These are phyloP conservation scores for Lordiphosa collinella DNA, from an alignment of 1,140 invertebrate genomes.

Conservation along the genomic window DNA sequence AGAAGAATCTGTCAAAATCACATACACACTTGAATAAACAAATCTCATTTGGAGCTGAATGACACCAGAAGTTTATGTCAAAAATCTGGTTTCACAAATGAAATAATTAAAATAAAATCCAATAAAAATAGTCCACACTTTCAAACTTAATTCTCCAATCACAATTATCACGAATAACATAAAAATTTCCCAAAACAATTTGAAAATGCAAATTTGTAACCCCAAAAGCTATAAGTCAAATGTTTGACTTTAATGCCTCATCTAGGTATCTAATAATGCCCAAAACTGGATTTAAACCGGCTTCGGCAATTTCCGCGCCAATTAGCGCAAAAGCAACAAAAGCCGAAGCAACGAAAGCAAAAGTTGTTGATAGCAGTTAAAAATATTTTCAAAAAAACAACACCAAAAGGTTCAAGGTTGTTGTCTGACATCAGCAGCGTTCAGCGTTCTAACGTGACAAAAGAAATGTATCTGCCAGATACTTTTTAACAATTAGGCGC, in stretches of 20 bases:
- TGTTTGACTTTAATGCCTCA: constrained; percentile 42
- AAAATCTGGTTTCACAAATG: too few species aligned
- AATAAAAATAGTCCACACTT: not conserved
- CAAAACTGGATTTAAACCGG: constrained; percentile 50
- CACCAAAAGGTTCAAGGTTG: constrained; percentile 73
- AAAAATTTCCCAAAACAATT: not conserved
- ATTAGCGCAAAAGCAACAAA: constrained; percentile 62
- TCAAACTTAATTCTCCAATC: constrained; percentile 1
- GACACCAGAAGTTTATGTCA: too few species aligned
- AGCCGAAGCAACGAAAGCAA: constrained; percentile 74
- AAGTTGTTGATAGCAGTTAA: constrained; percentile 63
- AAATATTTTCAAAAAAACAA: constrained; percentile 42
- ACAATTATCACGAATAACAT: not conserved
- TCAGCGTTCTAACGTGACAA: constrained; percentile 63
- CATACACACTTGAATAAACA: too few species aligned
- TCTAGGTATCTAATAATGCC: constrained; percentile 45
- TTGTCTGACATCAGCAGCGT: constrained; percentile 64
- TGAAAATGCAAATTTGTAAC: not conserved
- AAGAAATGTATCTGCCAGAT: constrained; percentile 74
- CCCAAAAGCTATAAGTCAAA: constrained; percentile 2
- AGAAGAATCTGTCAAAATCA: too few species aligned
- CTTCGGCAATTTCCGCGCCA: constrained; percentile 64
- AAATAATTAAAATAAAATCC: too few species aligned
- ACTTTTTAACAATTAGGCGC: constrained; percentile 66
- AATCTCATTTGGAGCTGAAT: too few species aligned